Base-by-base conservation (phyloP, 2,888 invertebrate species). In the Melolontha melolontha region DNA sequence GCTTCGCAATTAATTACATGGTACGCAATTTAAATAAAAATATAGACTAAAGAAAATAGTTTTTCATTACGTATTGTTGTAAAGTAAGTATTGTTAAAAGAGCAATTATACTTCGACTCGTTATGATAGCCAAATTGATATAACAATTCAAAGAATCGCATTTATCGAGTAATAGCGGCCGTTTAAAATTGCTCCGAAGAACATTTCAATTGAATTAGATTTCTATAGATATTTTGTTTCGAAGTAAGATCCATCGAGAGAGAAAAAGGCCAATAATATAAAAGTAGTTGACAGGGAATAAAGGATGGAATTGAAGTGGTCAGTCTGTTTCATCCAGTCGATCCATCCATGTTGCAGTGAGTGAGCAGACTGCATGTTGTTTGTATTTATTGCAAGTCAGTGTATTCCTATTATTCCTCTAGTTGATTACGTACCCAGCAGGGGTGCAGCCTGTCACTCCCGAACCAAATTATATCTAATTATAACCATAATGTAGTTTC, bases 371-470 rank as follows among this genome's bases (percentile, higher is more conserved):
- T 69, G 70, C 73, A 74, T 74, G 78, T 77, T 80, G 79, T 79
- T 78, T 75, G 75, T 75, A 78, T 79, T 81, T 82, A 80, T 80
- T 83, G 83, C 83, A 83, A 83, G 83, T 83, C 83, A 83, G 82
- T 78, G 77, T 75, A 76, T 78, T 77, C 78, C 82, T 80, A 83
- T 83, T 83, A 83, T 82, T 80, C 79, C 79, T 76, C 76, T 78
- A 79, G 81, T 81, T 81, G 82, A 83, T 83, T 83, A 83, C 80
- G 78, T 79, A 81, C 79, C 67, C 82, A 80, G 81, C 81, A 75
- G 77, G 83, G 81, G 77, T 74, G 75, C 78, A 73, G 78, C 78
- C 78, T 80, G 80, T 80, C 81, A 79, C 80, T 80, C 78, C 76
- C 74, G 77, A 77, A 78, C 80, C 78, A 80, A 81, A 81, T 81